These are phyloP conservation scores for Trachymyrmex septentrionalis DNA, from an alignment of 1,140 invertebrate species.

Conservation along the genomic window DNA sequence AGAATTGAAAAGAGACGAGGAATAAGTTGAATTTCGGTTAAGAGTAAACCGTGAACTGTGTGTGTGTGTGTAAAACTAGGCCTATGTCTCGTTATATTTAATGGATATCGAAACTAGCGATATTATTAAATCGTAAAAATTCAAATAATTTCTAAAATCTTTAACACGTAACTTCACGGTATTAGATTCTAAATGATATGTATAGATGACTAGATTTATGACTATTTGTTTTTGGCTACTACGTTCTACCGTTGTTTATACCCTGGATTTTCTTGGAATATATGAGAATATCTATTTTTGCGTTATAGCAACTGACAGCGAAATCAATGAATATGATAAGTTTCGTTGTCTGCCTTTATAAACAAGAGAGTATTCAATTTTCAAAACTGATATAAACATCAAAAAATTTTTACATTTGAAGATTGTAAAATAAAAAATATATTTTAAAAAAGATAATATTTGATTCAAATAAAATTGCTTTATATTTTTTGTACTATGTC, in stretches of 20 bases:
- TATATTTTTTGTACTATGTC: neutral
- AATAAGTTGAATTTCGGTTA: no score
- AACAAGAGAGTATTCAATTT: neutral
- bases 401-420: no score
- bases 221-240: constrained; percentile 19
- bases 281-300: constrained; percentile 11
- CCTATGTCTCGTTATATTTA: neutral
- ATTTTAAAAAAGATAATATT: neutral
- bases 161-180: neutral
- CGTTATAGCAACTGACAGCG: neutral
- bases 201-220: constrained; percentile 1
- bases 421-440: neutral
- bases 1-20: no score
- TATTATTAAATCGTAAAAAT: neutral
- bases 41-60: no score
- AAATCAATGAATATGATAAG: neutral
- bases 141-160: neutral
- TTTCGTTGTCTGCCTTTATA: neutral
- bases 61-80: no score
- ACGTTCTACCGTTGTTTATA: constrained; percentile 24
- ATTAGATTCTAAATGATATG: neutral
- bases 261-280: constrained; percentile 26
- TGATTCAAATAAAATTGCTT: neutral
- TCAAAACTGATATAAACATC: neutral
- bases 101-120: neutral